Percentiles rank a stretch among this genome's conserved stretches.
Conservation (phyloP, 2,888 invertebrate genomes). For the Drosophila suboccidentalis region DNA sequence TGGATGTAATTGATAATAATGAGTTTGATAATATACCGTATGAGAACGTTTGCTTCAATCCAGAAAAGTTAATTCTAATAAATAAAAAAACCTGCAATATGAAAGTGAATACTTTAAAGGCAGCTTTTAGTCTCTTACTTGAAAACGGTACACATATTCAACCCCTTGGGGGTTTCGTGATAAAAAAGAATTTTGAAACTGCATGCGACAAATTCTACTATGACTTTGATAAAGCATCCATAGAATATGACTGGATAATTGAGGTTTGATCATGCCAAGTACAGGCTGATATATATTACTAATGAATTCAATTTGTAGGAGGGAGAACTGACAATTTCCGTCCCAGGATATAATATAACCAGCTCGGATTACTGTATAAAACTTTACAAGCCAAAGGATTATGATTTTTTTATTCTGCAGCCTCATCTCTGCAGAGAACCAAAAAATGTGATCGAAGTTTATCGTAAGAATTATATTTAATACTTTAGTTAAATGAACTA, state of each 20-base stretch:
- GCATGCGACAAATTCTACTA: background rate
- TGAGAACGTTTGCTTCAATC: slow-evolving; percentile 8
- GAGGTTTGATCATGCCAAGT: background rate
- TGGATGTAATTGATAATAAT: background rate
- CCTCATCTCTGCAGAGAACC: slow-evolving; percentile 4
- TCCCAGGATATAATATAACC: slow-evolving; percentile 1
- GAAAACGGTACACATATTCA: background rate
- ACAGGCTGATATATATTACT: background rate
- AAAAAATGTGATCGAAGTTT: background rate
- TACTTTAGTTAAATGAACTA: no score
- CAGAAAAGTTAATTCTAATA: background rate
- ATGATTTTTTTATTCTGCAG: background rate
- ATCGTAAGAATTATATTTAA: background rate
- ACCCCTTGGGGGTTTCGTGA: background rate
- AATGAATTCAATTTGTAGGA: background rate
- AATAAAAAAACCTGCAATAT: background rate
- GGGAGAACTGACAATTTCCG: background rate
- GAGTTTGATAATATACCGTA: background rate
- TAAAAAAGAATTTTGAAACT: slow-evolving; percentile 4
- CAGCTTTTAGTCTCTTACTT: background rate
- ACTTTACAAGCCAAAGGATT: background rate
- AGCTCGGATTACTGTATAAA: slow-evolving; percentile 2
- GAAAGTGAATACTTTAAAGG: background rate
- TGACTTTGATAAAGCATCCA: background rate
- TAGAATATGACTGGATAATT: background rate